Evolutionary conservation across 2,113 vertebrate species (phyloP), one percentile per base, ranked within the genome.

Genomic region (Pygoscelis antarcticus): DNA sequence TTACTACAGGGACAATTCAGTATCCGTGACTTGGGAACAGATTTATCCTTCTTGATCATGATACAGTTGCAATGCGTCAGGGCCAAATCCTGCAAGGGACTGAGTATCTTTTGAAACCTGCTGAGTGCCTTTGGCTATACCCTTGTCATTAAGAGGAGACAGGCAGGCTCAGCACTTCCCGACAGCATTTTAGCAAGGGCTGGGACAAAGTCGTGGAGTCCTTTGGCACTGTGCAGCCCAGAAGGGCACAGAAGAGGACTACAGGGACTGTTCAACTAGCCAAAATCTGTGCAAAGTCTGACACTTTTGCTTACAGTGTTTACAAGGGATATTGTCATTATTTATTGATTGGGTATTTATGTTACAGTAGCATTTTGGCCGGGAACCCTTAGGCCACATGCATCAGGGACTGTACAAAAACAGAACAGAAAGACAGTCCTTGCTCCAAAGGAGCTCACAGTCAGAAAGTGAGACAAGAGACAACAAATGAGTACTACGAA

Each of bases 181-280:
- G 5, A 21, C 71, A 81, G 55, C 46, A 5, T 75, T 92, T 91
- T 74, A 94, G 44, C 62, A 75, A 90, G 58, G 58, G 19, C 54
- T 90, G 62, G 54, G 60, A 77, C 71, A 97, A 95, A 91, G 95
- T 94, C 55, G 0, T 27, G 27, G 47, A 92, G 92, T 94, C 75
- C 83, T 96, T 87, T 97, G 94, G 94, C 91, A 91, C 86, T 14
- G 40, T 42, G 74, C 25, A 89, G 69, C 49, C 40, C 83, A 89
- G 46, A 84, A 95, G 89, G 87, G 44, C 78, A 62, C 40, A 62
- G 93, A 81, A 58, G 75, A 83, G 82, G 30, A 82, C 32, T 61
- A 4, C 3, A 2, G 23, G 74, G 70, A 58, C n/a, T 58, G n/a
- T 60, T 30, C 32, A 22, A 36, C 49, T 58, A 74, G 93, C 84